These are phyloP conservation scores for Calypte anna DNA, from an alignment of 2,113 vertebrate species.

Conservation along the genomic window DNA sequence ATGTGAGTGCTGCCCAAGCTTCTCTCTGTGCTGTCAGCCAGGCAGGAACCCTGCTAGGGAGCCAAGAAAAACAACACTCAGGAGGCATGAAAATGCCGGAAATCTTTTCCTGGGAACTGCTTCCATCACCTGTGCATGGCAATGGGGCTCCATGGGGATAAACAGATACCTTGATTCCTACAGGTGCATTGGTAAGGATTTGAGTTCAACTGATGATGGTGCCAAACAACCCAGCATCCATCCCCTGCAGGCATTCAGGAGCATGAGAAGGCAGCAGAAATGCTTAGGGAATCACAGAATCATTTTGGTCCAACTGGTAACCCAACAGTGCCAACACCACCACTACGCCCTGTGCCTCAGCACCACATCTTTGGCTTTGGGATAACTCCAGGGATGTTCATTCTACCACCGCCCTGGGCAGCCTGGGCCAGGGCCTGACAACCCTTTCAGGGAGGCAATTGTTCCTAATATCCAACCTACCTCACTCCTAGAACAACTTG, in stretches of 20 bases:
- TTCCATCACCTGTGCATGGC: not conserved
- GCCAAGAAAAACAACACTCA: not conserved
- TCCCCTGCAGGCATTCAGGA: not conserved
- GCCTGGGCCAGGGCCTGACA: no score
- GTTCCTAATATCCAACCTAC: no score
- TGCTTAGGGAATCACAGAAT: not conserved
- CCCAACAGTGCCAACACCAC: no score
- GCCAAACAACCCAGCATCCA: not conserved
- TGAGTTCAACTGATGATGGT: not conserved
- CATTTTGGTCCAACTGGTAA: no score
- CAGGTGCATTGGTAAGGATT: not conserved
- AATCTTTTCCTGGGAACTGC: not conserved
- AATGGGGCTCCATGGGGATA: not conserved
- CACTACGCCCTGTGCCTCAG: no score
- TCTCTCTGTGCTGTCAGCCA: not conserved
- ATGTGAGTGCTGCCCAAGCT: not conserved
- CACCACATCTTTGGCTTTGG: no score
- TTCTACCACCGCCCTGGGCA: no score
- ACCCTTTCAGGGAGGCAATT: no score
- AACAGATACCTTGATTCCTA: not conserved
- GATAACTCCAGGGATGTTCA: no score
- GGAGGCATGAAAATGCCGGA: not conserved
- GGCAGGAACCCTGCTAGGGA: not conserved
- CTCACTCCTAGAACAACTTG: no score
- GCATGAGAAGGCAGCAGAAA: not conserved